These are phyloP conservation scores for Drosophila lacicola DNA, from an alignment of 2,888 invertebrate genomes.

Conservation along the genomic window DNA sequence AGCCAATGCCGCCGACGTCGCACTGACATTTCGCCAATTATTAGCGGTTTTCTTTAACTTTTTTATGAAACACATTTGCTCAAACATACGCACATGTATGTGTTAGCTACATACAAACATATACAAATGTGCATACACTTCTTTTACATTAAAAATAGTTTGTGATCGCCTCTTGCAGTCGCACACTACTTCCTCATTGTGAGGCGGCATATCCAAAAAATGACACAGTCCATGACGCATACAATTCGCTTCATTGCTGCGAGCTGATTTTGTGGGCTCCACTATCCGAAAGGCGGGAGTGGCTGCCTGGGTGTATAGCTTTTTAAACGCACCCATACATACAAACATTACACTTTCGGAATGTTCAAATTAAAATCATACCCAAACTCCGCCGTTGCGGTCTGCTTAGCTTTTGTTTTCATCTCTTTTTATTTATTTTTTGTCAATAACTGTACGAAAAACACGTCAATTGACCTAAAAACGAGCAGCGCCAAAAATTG, in stretches of 20 bases:
- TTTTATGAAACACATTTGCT: slow-evolving; percentile 19
- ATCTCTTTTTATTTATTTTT: slow-evolving; percentile 21
- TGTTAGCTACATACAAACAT: neutral
- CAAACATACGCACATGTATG: slow-evolving; percentile 3
- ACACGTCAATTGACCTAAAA: slow-evolving; percentile 72
- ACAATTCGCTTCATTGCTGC: slow-evolving; percentile 37
- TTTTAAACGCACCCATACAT: slow-evolving; percentile 36
- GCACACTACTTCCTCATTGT: slow-evolving; percentile 50
- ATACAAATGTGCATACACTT: neutral
- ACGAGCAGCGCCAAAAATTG: slow-evolving; percentile 52
- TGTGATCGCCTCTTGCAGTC: slow-evolving; percentile 13
- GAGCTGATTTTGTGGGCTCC: slow-evolving; percentile 25
- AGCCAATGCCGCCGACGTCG: slow-evolving; percentile 40
- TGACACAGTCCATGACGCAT: slow-evolving; percentile 65
- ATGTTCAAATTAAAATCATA: slow-evolving; percentile 36
- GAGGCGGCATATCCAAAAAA: slow-evolving; percentile 57
- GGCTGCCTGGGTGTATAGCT: slow-evolving; percentile 35
- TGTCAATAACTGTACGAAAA: slow-evolving; percentile 61
- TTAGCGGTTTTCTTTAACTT: slow-evolving; percentile 25
- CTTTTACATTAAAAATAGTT: slow-evolving; percentile 42
- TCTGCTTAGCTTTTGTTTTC: slow-evolving; percentile 49
- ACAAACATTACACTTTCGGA: slow-evolving; percentile 3
- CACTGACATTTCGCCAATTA: slow-evolving; percentile 47
- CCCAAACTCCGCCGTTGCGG: slow-evolving; percentile 39
- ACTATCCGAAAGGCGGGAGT: slow-evolving; percentile 45